Percentiles rank a stretch among this genome's conserved stretches.
These are phyloP conservation scores for Tachycineta bicolor DNA, from an alignment of 2,113 vertebrate species.

Conservation along the genomic window DNA sequence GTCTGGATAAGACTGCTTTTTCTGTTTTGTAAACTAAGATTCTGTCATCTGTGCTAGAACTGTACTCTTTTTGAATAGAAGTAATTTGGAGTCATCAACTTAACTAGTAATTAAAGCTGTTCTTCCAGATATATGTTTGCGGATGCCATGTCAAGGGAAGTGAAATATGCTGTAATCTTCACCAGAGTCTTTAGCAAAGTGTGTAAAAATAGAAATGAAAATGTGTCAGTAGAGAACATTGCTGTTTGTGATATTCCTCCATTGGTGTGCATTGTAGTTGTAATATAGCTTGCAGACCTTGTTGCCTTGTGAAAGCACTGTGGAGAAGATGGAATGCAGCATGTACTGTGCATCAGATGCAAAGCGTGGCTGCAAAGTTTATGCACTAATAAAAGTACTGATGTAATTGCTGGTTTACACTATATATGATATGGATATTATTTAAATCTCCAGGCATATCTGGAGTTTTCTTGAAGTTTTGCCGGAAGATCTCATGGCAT, in stretches of 20 bases:
- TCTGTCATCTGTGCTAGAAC: background rate
- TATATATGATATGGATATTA: background rate
- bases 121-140: background rate
- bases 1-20: background rate
- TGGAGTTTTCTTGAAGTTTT: background rate
- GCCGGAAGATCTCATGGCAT: background rate
- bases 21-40: background rate
- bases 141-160: background rate
- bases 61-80: background rate
- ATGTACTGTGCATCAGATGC: background rate
- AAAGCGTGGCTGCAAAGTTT: background rate
- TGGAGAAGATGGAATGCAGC: background rate
- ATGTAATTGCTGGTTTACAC: background rate
- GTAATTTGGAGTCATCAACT: background rate
- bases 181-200: background rate
- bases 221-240: background rate
- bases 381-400: background rate
- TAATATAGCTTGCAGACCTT: background rate
- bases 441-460: background rate
- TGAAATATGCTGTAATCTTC: background rate
- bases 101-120: conserved; percentile 8
- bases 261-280: background rate
- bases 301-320: background rate
- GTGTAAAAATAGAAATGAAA: background rate
- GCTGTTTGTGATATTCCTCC: background rate